Percentiles rank a stretch among this genome's conserved stretches.
phyloP scores from a whole-genome alignment of 2,113 vertebrate genomes.

The Paratilapia polleni region DNA sequence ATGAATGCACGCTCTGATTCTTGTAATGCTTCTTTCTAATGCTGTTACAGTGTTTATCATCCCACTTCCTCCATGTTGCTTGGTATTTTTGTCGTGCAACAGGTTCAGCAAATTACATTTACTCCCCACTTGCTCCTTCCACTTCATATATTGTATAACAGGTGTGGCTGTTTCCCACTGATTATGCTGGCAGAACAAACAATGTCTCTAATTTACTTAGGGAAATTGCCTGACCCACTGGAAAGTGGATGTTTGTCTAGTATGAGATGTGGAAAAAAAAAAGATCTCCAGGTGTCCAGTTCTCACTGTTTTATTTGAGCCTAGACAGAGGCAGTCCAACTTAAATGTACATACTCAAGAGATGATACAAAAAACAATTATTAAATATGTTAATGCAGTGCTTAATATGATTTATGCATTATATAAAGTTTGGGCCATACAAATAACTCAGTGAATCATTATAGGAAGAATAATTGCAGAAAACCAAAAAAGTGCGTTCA shows the following conservation, averaged over 20 bases:
- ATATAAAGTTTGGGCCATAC: not conserved
- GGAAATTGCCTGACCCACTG: constrained; percentile 31
- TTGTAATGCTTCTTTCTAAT: constrained; percentile 28
- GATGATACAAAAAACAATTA: not conserved
- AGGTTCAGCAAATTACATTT: not conserved
- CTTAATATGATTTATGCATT: not conserved
- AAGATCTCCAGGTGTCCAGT: constrained; percentile 42
- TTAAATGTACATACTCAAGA: not conserved
- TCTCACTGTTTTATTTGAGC: constrained; percentile 34
- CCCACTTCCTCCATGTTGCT: not conserved
- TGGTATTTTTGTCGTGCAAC: not conserved
- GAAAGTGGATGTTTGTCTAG: constrained; percentile 51
- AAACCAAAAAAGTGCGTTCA: not conserved
- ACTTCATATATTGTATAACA: constrained; percentile 12
- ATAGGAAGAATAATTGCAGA: not conserved
- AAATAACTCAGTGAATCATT: not conserved
- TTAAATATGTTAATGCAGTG: not conserved
- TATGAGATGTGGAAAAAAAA: not conserved
- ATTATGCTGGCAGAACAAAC: constrained; percentile 44
- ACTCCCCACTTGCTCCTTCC: not conserved
- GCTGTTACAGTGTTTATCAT: constrained; percentile 5
- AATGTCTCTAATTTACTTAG: constrained; percentile 34
- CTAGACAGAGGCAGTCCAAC: constrained; percentile 11
- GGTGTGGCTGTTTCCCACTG: constrained; percentile 19
- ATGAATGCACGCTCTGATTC: not conserved